Conservation (phyloP, 2,113 vertebrate genomes). For the Eclectus roratus region DNA sequence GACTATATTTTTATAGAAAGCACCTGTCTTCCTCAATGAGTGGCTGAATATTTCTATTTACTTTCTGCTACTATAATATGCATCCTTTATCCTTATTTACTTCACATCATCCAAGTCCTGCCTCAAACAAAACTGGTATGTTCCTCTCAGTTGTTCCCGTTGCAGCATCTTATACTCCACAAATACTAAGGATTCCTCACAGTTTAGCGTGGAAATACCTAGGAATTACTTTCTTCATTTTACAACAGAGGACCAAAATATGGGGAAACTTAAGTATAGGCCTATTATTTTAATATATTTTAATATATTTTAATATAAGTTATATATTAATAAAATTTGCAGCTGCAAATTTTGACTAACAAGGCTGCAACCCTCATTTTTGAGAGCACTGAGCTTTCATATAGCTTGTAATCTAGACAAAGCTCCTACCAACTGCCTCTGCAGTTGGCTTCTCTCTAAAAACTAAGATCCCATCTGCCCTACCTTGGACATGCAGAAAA, state of each 20-base stretch:
- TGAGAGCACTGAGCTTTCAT: not conserved
- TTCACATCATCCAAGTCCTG: not conserved
- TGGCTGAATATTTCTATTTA: conserved; percentile 12
- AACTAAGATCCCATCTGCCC: not conserved
- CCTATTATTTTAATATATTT: not conserved
- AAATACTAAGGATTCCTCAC: not conserved
- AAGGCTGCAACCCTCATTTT: not conserved
- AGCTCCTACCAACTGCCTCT: not conserved
- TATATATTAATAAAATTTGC: too few relatives aligned
- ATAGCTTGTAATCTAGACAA: not conserved
- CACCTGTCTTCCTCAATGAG: not conserved
- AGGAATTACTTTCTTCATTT: not conserved
- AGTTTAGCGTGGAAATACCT: not conserved
- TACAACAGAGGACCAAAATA: not conserved
- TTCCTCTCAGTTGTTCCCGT: not conserved
- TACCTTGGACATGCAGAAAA: not conserved
- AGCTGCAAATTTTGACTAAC: not conserved
- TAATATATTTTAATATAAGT: too few relatives aligned
- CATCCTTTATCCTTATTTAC: not conserved
- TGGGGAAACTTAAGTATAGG: not conserved
- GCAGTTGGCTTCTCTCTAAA: not conserved
- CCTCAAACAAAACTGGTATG: not conserved
- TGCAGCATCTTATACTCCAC: not conserved
- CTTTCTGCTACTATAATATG: not conserved
- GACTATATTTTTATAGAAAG: not conserved